Base-by-base conservation (phyloP, 2,797 vertebrate genomes). In the Crocodylus rhombifer region DNA sequence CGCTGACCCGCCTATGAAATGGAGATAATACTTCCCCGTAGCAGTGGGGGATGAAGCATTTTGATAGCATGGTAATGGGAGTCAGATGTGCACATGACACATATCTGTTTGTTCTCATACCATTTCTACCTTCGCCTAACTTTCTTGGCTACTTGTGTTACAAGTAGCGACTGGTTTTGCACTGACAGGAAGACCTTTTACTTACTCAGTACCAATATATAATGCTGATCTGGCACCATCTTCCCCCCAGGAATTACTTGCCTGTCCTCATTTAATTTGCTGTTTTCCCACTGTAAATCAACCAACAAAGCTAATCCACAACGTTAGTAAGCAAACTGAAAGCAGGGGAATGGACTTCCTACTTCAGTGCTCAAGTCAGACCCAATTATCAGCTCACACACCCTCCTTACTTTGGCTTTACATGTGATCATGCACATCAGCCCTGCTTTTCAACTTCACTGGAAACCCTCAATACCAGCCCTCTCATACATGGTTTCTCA, bases 151-250 rank as follows among this genome's bases (percentile, higher is more conserved):
- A 18, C 61, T 0, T 57, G 8, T 4, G 42, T 2, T 1, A 14
- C 6, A 17, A 14, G 57, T 4, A 26, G 33, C 3, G 2, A 56
- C 1, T 18, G 5, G 33, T 56, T 55, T 7, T 1, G 0, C 30
- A 21, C 25, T 23, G 3, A 5, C 28, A 12, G 0, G 0, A 0
- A 6, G 60, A 30, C 30, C 21, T 75, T 56, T 0, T n/a, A 2
- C 18, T 14, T 8, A 21, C 5, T 55, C 1, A 0, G 0, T 2
- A 3, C 1, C 64, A 33, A 5, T 0, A 76, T 5, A 0, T 0
- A 2, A 7, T 0, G 23, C 42, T 0, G 9, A 86, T 36, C 78
- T 0, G 26, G 76, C 28, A 26, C 20, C 55, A 15, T 7, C 57
- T 1, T 2, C 20, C 26, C 81, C 42, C 14, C 2, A 56, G 51